These are phyloP conservation scores for Glareola pratincola DNA, from an alignment of 2,113 vertebrate genomes.

Conservation along the genomic window DNA sequence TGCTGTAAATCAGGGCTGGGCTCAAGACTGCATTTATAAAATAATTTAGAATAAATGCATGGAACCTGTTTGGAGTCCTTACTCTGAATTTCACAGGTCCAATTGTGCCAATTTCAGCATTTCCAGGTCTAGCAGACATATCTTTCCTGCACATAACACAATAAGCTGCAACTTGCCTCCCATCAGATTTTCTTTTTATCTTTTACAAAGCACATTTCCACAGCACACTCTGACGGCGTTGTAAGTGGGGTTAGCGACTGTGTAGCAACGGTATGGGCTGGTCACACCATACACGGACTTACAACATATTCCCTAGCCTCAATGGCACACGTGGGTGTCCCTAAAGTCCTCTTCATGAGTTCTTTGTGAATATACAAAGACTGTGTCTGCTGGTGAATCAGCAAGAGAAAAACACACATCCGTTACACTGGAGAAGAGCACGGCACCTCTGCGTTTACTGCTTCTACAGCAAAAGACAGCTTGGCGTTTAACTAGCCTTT, in stretches of 20 bases:
- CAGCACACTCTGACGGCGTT: not conserved
- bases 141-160: not conserved
- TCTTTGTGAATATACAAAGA: slow-evolving; percentile 94
- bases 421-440: slow-evolving; percentile 58
- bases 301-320: slow-evolving; percentile 98
- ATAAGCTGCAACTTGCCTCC: not conserved
- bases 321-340: slow-evolving; percentile 91
- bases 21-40: not conserved
- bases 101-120: slow-evolving; percentile 55
- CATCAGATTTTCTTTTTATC: not conserved
- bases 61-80: not conserved
- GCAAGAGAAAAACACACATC: slow-evolving; percentile 82
- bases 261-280: slow-evolving; percentile 56
- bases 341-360: slow-evolving; percentile 97
- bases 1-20: not conserved
- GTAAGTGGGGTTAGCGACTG: slow-evolving; percentile 79
- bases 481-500: not conserved
- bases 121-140: not conserved
- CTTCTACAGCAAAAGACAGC: slow-evolving; percentile 41
- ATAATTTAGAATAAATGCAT: not conserved
- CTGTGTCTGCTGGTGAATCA: slow-evolving; percentile 84
- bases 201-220: not conserved
- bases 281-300: slow-evolving; percentile 80
- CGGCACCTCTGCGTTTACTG: not conserved
- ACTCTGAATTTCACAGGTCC: not conserved